phyloP scores from a whole-genome alignment of 2,888 invertebrate genomes.

The Tubulanus polymorphus region DNA sequence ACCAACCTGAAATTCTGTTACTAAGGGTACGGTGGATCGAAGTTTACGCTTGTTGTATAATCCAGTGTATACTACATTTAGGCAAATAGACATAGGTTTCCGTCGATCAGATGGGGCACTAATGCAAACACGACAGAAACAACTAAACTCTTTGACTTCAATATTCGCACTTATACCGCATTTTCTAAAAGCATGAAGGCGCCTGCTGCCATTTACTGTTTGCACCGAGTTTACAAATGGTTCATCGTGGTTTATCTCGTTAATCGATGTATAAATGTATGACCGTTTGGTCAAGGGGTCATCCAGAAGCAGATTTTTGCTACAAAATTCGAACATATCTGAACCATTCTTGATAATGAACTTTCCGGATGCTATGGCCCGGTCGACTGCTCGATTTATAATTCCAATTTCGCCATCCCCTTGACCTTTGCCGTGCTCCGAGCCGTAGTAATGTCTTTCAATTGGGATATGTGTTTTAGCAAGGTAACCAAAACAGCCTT shows the following conservation, averaged over 20 bases:
- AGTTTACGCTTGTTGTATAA: no score
- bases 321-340: background rate
- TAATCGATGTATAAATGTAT: background rate
- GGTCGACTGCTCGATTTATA: background rate
- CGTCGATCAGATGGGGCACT: no score
- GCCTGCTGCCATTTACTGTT: no score
- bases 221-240: background rate
- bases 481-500: background rate
- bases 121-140: no score
- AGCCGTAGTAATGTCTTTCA: background rate
- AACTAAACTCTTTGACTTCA: no score
- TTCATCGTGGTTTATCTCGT: background rate
- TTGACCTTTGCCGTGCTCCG: conserved; percentile 5
- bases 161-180: no score
- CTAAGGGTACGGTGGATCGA: no score
- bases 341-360: background rate
- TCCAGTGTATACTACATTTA: no score
- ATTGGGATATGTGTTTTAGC: background rate
- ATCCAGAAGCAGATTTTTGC: background rate
- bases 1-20: no score
- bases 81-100: no score
- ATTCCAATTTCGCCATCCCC: conserved; percentile 5
- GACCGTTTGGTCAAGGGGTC: background rate
- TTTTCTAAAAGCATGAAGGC: no score
- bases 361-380: background rate